Evolutionary conservation across 2,113 vertebrate species (phyloP).

Genomic region (Mus musculus): GRCm39 chr2:23604001-23604500

Average conservation of each 20-base stretch:
- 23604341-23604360: background rate
- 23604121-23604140: too few relatives aligned
- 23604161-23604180: too few relatives aligned
- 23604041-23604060: background rate
- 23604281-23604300: slow-evolving; percentile 35
- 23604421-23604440: background rate
- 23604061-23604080: background rate
- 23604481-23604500: background rate
- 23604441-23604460: background rate
- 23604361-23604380: background rate
- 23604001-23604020: background rate
- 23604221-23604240: too few relatives aligned
- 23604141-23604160: too few relatives aligned
- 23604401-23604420: background rate
- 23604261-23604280: too few relatives aligned
- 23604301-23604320: background rate
- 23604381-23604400: background rate
- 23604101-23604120: too few relatives aligned
- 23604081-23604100: too few relatives aligned
- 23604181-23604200: too few relatives aligned
- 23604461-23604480: background rate
- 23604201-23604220: too few relatives aligned
- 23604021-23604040: background rate
- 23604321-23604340: background rate
- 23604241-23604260: too few relatives aligned